Percentiles rank a stretch among this genome's conserved stretches.
Conservation (phyloP, 2,888 invertebrate species). For the Agrochola macilenta region DNA sequence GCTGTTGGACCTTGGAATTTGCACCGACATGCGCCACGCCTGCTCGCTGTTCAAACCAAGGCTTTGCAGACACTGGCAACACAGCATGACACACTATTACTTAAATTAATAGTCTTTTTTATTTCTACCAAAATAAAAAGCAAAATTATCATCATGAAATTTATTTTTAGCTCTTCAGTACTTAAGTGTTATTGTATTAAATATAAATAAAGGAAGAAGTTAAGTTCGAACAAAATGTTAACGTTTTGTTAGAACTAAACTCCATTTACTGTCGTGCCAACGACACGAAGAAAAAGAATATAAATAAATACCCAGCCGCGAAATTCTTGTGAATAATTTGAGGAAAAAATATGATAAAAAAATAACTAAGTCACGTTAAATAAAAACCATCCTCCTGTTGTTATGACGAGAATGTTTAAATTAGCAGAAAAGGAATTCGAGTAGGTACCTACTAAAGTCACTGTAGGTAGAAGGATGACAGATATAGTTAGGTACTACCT, state of each 20-base stretch:
- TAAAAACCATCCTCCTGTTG: background rate
- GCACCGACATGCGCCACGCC: conserved; percentile 30
- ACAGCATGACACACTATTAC: conserved; percentile 16
- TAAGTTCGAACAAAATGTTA: background rate
- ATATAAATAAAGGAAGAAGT: background rate
- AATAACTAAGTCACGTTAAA: background rate
- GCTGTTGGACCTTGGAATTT: conserved; percentile 49
- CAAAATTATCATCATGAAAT: conserved; percentile 6
- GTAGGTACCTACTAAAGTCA: background rate
- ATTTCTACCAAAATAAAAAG: conserved; percentile 2
- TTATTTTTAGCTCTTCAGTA: background rate
- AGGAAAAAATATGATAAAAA: background rate
- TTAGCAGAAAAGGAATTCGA: background rate
- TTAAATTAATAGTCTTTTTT: background rate
- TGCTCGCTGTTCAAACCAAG: conserved; percentile 31
- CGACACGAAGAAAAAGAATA: background rate
- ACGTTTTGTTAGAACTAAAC: background rate
- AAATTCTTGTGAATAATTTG: background rate
- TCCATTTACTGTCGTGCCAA: background rate
- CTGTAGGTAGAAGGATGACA: background rate
- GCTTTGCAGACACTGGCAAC: conserved; percentile 21
- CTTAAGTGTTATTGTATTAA: background rate
- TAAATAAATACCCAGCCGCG: background rate
- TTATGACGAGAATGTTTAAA: background rate
- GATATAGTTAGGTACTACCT: background rate